phyloP scores from a whole-genome alignment of 2,797 vertebrate genomes.

The Poecile montanus region DNA sequence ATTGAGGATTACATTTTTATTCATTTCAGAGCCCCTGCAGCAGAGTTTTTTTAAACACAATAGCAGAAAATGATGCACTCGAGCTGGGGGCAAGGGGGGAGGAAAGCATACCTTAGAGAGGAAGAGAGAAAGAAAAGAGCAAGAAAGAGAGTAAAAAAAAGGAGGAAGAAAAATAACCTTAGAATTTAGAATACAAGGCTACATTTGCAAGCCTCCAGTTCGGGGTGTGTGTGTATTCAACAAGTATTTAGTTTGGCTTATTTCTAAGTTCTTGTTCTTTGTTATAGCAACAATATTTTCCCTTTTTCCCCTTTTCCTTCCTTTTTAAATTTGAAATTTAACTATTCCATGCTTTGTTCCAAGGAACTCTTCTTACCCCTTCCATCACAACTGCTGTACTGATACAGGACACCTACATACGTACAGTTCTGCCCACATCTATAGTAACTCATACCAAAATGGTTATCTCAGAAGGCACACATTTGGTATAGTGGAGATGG shows the following conservation, averaged over 20 bases:
- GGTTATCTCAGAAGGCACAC: neutral
- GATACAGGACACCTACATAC: neutral
- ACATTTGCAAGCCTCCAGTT: neutral
- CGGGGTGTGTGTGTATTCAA: neutral
- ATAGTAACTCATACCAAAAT: neutral
- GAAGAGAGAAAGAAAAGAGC: slow-evolving; percentile 23
- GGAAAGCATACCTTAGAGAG: neutral
- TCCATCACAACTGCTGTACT: neutral
- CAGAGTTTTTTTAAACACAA: slow-evolving; percentile 76
- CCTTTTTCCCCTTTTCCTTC: accelerated
- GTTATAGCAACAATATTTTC: neutral
- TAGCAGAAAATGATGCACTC: slow-evolving; percentile 78
- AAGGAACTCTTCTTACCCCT: neutral
- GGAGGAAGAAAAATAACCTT: neutral
- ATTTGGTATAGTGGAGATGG: neutral
- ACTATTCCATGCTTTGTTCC: neutral
- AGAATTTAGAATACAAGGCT: neutral
- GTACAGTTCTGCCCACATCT: neutral
- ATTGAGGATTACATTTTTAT: slow-evolving; percentile 79
- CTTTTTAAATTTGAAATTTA: neutral
- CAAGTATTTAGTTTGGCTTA: neutral
- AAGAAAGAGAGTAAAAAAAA: neutral
- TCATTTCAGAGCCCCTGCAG: slow-evolving; percentile 78
- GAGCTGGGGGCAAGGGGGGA: neutral
- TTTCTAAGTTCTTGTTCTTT: neutral